Base-by-base conservation (phyloP, 2,888 invertebrate genomes). In the Ornithoptera alexandrae region DNA sequence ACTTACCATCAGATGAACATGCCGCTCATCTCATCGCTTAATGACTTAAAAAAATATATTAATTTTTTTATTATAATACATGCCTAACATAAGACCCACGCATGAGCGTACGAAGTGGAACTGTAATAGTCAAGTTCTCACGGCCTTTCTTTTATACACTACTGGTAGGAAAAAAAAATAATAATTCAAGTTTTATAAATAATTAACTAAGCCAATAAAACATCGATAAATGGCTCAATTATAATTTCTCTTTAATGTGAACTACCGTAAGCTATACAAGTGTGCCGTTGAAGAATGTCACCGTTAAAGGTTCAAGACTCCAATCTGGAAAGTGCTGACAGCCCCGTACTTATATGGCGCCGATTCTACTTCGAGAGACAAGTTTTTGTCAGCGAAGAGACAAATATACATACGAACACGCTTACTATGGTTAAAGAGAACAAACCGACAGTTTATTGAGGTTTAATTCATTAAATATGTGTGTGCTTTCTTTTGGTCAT, bases 101-200 rank as follows among this genome's bases (percentile, higher is more conserved):
- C 30, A 67, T 67, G 61, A 60, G 61, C 53, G 53, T 46, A 67
- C 61, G n/a, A 46, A n/a, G 66, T 42, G 36, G 66, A 50, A 63
- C 53, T 50, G 61, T 67, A 60, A 65, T 42, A 65, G 59, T 20
- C 18, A 24, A 58, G 60, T 67, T 67, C 66, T 67, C 66, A 67
- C 66, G 66, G 61, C 60, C 66, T 67, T 60, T 61, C 60, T 61
- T 67, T 53, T 22, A 46, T 53, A 18, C 8, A 36, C 50, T 36
- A 60, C 30, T 5, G 4, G 30, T 30, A 30, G 30, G 5, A 30
- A 30, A 30, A 24, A 24, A 30, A 30, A 1, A 22, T 22, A 1
- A 30, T 30, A 30, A 30, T 30, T 30, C 3, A 0, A 30, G 30
- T 5, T 30, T 53, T 53, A 53, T 5, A 46, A 20, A 62, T 62